A percentile compares a stretch with the other conserved stretches of the same genome.
Evolutionary conservation across 2,888 invertebrate genomes (phyloP).

Genomic region (Plebejus anna): DNA sequence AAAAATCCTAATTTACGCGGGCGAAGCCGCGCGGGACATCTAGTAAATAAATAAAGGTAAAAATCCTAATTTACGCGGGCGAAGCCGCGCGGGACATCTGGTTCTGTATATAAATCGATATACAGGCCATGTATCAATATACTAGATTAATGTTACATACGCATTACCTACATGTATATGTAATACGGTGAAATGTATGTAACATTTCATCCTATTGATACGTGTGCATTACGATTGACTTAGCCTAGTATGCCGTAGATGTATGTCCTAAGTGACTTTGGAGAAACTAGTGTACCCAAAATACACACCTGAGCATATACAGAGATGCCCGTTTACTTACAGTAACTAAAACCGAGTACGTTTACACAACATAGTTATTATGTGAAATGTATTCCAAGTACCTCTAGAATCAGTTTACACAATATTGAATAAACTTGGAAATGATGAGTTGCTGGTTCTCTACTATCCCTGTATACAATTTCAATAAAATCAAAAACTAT

Average conservation of each 20-base stretch:
- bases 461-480: neutral
- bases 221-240: neutral
- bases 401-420: neutral
- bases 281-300: neutral
- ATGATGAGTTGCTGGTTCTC: neutral
- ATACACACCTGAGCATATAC: neutral
- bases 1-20: too few species aligned
- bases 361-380: slow-evolving; percentile 7
- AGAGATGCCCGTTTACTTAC: neutral
- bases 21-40: too few species aligned
- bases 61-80: too few species aligned
- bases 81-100: too few species aligned
- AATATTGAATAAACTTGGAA: neutral
- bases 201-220: too few species aligned
- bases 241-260: slow-evolving; percentile 1
- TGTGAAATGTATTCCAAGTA: slow-evolving; percentile 14
- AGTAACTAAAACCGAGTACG: neutral
- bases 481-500: too few species aligned
- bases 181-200: too few species aligned
- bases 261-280: neutral
- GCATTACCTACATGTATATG: too few species aligned
- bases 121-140: too few species aligned
- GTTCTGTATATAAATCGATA: too few species aligned
- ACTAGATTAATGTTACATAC: too few species aligned
- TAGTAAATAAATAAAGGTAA: too few species aligned